Percentiles rank a stretch among this genome's conserved stretches.
phyloP scores from a whole-genome alignment of 2,113 vertebrate genomes.

The Entosphenus tridentatus region DNA sequence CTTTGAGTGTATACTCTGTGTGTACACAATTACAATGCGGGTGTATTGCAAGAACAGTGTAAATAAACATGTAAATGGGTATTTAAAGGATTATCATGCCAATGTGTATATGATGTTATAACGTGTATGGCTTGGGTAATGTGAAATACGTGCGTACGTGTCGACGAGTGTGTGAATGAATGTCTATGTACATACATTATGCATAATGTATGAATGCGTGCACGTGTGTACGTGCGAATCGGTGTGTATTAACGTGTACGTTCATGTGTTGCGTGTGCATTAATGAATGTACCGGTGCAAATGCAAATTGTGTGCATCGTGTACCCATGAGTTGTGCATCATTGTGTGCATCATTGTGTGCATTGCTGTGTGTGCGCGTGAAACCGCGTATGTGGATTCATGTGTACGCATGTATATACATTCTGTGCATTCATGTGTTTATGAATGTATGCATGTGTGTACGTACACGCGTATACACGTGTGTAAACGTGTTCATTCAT shows the following conservation, averaged over 20 bases:
- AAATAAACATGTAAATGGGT: too few relatives aligned
- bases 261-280: background rate
- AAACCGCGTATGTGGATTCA: background rate
- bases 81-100: too few relatives aligned
- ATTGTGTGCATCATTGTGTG: background rate
- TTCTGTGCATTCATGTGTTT: background rate
- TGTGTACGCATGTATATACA: background rate
- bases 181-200: background rate
- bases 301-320: background rate
- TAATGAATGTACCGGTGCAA: background rate
- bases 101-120: too few relatives aligned
- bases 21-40: too few relatives aligned
- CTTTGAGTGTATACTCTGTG: too few relatives aligned
- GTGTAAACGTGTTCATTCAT: background rate
- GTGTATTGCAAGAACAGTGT: too few relatives aligned
- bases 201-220: background rate
- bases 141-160: too few relatives aligned
- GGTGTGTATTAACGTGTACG: background rate
- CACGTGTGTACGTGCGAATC: background rate
- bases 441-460: background rate
- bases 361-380: background rate
- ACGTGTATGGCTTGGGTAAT: too few relatives aligned
- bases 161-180: too few relatives aligned
- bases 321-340: background rate
- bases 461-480: background rate